These are phyloP conservation scores for Prosopocoilus inquinatus DNA, from an alignment of 2,888 invertebrate genomes.

Conservation along the genomic window DNA sequence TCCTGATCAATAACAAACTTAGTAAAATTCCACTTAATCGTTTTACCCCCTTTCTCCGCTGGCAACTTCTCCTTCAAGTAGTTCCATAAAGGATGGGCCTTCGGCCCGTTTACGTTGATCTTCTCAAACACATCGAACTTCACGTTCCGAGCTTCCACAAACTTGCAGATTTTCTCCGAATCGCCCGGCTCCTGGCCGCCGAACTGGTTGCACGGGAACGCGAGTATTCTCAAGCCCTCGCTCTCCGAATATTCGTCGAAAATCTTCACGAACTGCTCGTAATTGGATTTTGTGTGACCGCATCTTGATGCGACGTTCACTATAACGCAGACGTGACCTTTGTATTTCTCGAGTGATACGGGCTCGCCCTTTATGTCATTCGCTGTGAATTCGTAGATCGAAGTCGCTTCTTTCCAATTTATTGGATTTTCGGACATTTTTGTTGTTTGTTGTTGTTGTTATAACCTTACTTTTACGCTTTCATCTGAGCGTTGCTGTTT, in stretches of 20 bases:
- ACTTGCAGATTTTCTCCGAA: conserved; percentile 63
- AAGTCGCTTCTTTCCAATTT: conserved; percentile 66
- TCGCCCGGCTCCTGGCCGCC: conserved; percentile 68
- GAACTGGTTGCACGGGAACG: conserved; percentile 89
- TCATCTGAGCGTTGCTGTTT: too few species aligned
- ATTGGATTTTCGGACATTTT: conserved; percentile 12
- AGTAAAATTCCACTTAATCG: conserved; percentile 88
- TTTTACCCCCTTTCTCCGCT: conserved; percentile 57
- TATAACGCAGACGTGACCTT: conserved; percentile 78
- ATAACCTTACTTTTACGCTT: background rate
- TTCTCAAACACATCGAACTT: conserved; percentile 74
- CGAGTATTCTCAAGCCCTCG: conserved; percentile 74
- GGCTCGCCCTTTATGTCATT: conserved; percentile 80
- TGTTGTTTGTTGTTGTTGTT: background rate
- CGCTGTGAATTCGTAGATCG: conserved; percentile 81
- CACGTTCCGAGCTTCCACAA: conserved; percentile 58
- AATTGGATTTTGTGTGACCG: conserved; percentile 78
- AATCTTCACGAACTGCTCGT: conserved; percentile 76
- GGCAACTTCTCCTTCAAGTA: conserved; percentile 59
- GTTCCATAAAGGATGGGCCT: conserved; percentile 65
- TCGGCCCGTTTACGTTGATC: conserved; percentile 66
- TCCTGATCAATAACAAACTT: conserved; percentile 79
- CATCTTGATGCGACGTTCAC: conserved; percentile 91
- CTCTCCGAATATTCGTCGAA: conserved; percentile 68
- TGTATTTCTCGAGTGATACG: conserved; percentile 75